Percentiles rank a stretch among this genome's conserved stretches.
Evolutionary conservation across 2,797 vertebrate genomes (phyloP).

Genomic region (Iguana delicatissima): DNA sequence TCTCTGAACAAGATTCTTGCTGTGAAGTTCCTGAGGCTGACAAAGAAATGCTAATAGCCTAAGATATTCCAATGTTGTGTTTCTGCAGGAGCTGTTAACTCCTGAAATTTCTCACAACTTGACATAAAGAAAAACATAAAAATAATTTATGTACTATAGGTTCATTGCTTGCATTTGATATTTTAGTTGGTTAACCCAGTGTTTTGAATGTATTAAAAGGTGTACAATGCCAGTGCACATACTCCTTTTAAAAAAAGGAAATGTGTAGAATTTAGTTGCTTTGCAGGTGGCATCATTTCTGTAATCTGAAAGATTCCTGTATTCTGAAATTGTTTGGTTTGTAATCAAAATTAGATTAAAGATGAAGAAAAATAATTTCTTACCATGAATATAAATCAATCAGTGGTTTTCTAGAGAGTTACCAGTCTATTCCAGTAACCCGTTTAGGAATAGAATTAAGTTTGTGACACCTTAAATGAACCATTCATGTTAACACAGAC

Average conservation of each 20-base stretch:
- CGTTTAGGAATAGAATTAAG: not conserved
- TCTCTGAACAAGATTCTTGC: not conserved
- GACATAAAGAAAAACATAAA: not conserved
- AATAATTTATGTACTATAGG: not conserved
- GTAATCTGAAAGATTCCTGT: not conserved
- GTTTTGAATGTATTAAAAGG: not conserved
- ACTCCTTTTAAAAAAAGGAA: not conserved
- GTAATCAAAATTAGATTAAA: not conserved
- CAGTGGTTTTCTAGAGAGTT: not conserved
- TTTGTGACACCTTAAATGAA: not conserved
- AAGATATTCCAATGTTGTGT: no score
- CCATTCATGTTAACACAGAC: not conserved
- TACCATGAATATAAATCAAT: not conserved
- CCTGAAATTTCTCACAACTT: not conserved
- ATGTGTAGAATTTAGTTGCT: not conserved
- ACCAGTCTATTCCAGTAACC: not conserved
- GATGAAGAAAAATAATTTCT: not conserved
- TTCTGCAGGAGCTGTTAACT: not conserved
- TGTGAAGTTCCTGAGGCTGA: not conserved
- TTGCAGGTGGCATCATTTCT: not conserved
- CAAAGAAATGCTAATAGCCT: not conserved
- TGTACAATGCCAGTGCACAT: not conserved
- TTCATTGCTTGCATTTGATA: slow-evolving; percentile 8
- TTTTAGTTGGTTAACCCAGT: not conserved
- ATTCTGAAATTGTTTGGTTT: not conserved